Conservation (phyloP, 1,140 invertebrate species). For the Drosophila simulans region DNA sequence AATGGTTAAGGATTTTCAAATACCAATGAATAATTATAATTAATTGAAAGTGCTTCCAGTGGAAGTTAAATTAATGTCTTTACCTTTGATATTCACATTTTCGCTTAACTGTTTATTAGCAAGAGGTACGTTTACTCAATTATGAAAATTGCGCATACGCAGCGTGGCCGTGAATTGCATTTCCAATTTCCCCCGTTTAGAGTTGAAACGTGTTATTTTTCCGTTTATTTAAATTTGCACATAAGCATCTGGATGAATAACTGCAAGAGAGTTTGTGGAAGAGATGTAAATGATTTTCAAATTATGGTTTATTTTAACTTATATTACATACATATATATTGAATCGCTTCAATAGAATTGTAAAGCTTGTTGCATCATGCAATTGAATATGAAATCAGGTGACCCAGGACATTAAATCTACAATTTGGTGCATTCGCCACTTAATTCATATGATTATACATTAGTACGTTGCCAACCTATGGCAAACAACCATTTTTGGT, state of each 20-base stretch:
- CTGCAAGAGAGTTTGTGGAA: constrained; percentile 9
- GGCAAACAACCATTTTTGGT: background rate
- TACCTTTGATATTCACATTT: background rate
- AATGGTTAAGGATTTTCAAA: background rate
- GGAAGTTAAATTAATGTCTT: no score
- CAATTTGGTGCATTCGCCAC: no score
- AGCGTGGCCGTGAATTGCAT: constrained; percentile 1
- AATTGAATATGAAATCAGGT: no score
- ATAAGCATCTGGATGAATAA: constrained; percentile 16
- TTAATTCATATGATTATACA: no score
- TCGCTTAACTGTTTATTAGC: background rate
- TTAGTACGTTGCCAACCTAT: no score
- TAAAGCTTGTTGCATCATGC: no score
- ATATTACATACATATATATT: no score
- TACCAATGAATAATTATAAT: background rate
- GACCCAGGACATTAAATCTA: no score
- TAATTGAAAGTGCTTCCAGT: background rate
- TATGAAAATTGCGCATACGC: constrained; percentile 23
- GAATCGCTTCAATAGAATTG: no score
- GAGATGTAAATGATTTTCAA: constrained; percentile 41
- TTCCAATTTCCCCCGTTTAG: constrained; percentile 29
- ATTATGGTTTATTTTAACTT: no score
- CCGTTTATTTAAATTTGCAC: constrained; percentile 34
- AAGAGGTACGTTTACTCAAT: constrained; percentile 29
- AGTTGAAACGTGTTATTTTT: background rate